Conservation (phyloP, 2,888 invertebrate species). For the Malachius bipustulatus region DNA sequence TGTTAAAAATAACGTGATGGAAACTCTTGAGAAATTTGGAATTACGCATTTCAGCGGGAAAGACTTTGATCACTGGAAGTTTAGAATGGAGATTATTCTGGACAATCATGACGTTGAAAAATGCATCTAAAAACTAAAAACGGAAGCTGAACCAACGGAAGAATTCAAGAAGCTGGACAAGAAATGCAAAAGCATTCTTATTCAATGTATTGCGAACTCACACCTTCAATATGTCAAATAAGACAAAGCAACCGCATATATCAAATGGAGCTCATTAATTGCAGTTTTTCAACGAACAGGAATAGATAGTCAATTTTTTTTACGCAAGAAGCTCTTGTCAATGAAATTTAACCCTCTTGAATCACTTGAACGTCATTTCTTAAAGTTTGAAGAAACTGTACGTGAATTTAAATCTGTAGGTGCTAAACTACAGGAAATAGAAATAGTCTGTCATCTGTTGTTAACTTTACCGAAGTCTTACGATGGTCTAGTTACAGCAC, state of each 20-base stretch:
- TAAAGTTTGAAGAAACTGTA: no score
- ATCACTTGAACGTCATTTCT: constrained; percentile 18
- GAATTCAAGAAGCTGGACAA: constrained; percentile 13
- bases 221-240: constrained; percentile 22
- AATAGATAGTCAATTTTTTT: constrained; percentile 20
- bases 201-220: constrained; percentile 21
- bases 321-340: constrained; percentile 20
- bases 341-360: constrained; percentile 17
- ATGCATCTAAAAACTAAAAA: constrained; percentile 15
- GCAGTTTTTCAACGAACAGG: constrained; percentile 21
- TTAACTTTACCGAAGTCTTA: constrained; percentile 19
- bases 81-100: constrained; percentile 15
- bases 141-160: constrained; percentile 9
- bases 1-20: no score
- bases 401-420: constrained; percentile 20
- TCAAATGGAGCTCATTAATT: constrained; percentile 23
- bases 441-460: constrained; percentile 21
- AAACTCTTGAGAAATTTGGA: no score
- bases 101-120: constrained; percentile 15
- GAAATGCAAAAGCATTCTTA: constrained; percentile 20
- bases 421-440: constrained; percentile 20
- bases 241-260: constrained; percentile 19
- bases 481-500: constrained; percentile 19
- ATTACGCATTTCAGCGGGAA: constrained; percentile 18
- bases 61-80: constrained; percentile 17